Percentiles rank a stretch among this genome's conserved stretches.
Evolutionary conservation across 2,797 vertebrate genomes (phyloP).

Genomic region (Carcharodon carcharias): DNA sequence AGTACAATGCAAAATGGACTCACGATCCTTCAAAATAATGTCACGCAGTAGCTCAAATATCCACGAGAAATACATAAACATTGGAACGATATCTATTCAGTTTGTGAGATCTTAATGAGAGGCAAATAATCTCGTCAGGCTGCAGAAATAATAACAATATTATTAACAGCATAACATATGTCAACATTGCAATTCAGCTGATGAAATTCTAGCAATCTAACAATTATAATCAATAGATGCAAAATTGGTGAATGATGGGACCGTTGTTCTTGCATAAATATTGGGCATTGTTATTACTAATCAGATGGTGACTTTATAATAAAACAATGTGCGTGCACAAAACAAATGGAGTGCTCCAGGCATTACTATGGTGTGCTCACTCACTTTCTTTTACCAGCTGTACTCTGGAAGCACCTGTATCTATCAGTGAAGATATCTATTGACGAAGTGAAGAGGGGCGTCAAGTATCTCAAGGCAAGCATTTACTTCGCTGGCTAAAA

Average conservation of each 20-base stretch:
- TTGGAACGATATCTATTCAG: background rate
- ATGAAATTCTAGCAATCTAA: constrained; percentile 25
- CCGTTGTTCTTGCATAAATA: background rate
- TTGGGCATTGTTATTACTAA: constrained; percentile 17
- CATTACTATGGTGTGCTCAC: background rate
- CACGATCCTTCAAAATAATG: background rate
- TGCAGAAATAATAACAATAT: constrained; percentile 25
- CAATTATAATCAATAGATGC: constrained; percentile 26
- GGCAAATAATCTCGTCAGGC: background rate
- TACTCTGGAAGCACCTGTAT: background rate
- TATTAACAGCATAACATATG: constrained; percentile 21
- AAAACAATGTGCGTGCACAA: background rate
- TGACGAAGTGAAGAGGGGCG: background rate
- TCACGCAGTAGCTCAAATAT: background rate
- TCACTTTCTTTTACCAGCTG: background rate
- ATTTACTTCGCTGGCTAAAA: background rate
- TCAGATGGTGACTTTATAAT: background rate
- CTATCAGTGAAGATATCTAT: background rate
- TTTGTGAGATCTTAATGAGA: constrained; percentile 26
- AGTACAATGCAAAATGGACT: background rate
- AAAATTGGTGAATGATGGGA: constrained; percentile 14
- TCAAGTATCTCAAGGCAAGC: background rate
- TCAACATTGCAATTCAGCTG: constrained; percentile 21
- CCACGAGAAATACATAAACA: background rate
- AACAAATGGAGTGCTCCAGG: background rate